Evolutionary conservation across 1,140 invertebrate genomes (phyloP), one percentile per base, ranked within the genome.

Genomic region (Drosophila sp.): DNA sequence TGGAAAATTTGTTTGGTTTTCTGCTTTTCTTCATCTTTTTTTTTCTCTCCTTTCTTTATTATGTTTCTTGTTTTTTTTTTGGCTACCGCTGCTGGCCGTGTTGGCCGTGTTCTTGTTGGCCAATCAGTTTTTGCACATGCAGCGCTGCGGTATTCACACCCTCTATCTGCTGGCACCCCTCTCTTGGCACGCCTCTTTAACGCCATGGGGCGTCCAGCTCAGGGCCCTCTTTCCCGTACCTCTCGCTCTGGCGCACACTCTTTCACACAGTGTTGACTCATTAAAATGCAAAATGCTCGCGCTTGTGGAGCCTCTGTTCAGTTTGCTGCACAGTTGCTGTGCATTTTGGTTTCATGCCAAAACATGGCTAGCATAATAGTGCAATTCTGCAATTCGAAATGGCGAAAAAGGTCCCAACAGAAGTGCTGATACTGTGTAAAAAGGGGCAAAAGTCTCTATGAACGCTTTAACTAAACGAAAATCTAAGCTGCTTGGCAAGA

Each of bases 211-310:
- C 33, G 64, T 32, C 54, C 64, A 50, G 50, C 41, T 8, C 32
- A 17, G 17, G 17, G 17, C 55, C 25, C 41, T 8, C 38, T 35
- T 17, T 8, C 35, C 4, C 30, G 17, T 27, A 10, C 10, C 65
- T 30, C 2, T 44, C 60, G 1, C 29, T 55, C 30, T 38, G 8
- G 23, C 1, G 44, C 23, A 50, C 23, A 27, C 44, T 38, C 10
- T 32, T 35, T 35, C 47, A 32, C 23, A 56, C 66, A 60, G 60
- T 77, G 68, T 83, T 86, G 79, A 83, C 83, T 87, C 83, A 86
- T 86, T 86, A 86, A 86, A 86, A 86, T 86, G 83, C 83, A 86
- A 87, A 86, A 79, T 73, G 76, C 66, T 86, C 55, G 62, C 82
- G 40, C 68, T 70, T 63, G 35, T 47, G 68, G 65, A 65, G 60